These are phyloP conservation scores for Plemyria rubiginata DNA, from an alignment of 2,888 invertebrate species.

Conservation along the genomic window DNA sequence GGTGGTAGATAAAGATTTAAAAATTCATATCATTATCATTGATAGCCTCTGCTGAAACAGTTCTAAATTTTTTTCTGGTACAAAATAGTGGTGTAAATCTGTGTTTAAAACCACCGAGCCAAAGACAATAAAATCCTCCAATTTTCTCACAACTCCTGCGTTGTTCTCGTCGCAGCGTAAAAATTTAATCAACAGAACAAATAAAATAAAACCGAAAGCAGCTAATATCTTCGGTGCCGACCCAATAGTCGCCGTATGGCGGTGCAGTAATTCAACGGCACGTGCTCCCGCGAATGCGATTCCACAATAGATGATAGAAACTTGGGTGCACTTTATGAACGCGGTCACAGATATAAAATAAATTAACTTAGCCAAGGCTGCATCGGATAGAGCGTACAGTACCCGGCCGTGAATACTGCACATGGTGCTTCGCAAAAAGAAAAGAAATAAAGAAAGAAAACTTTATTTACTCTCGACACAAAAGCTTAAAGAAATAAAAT, in stretches of 20 bases:
- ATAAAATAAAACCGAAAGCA: slow-evolving; percentile 29
- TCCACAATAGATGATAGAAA: slow-evolving; percentile 41
- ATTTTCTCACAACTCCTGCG: background rate
- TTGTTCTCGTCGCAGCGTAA: background rate
- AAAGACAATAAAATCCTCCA: background rate
- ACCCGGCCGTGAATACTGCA: too few relatives aligned
- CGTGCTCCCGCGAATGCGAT: slow-evolving; percentile 54
- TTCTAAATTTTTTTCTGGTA: too few relatives aligned
- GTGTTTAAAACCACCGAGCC: background rate
- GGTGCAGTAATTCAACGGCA: slow-evolving; percentile 54
- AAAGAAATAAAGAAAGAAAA: too few relatives aligned
- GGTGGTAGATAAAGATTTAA: too few relatives aligned
- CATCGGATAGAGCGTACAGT: background rate
- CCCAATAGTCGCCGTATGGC: slow-evolving; percentile 50
- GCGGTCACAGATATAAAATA: slow-evolving; percentile 2
- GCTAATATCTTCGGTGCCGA: slow-evolving; percentile 40
- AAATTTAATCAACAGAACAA: slow-evolving; percentile 32
- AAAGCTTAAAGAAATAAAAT: too few relatives aligned
- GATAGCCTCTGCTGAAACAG: too few relatives aligned
- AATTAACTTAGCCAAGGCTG: background rate
- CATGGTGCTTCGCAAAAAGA: too few relatives aligned
- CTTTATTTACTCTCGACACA: too few relatives aligned
- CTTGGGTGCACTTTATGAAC: slow-evolving; percentile 15
- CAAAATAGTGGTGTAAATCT: too few relatives aligned
- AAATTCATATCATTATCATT: too few relatives aligned